Base-by-base conservation (phyloP, 92 coral and sea anemone species). In the Epizoanthus ramosus region DNA sequence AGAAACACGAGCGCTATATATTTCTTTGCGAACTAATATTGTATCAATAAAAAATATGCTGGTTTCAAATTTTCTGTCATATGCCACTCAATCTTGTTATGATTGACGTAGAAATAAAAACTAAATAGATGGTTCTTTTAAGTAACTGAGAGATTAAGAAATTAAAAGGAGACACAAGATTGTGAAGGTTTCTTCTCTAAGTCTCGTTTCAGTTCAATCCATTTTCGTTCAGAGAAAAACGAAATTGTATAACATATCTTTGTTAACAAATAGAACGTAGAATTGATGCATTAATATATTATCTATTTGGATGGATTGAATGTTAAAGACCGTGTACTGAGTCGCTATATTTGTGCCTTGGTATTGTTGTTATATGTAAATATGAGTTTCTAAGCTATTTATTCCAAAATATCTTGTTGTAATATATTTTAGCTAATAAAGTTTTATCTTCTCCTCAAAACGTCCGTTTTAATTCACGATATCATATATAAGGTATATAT, bases 361-460 rank as follows among this genome's bases (percentile, higher is more conserved):
- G 15, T 10, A 47, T 5, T 9, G 54, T 47, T 47, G 54, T 47
- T 9, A 7, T 47, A 47, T 47, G 54, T 47, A 47, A 8, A 47
- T 47, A 47, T 47, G 54, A 47, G 54, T 47, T 47, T 47, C 15
- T 47, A 47, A 47, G 54, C 54, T 47, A 47, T 47, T 47, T 47
- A 47, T 47, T 47, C 54, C 54, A 47, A 33, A 64, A 64, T 64
- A 33, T 64, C 69, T 64, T 13, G 69, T 12, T 64, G 69, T 25
- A 64, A 24, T 33, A 64, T 64, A 64, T 25, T 64, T 64, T 25
- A 64, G 18, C 15, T 64, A 25, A 64, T 64, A 64, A 64, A 64
- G 41, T 24, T 23, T 1, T 47, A 47, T 8, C 54, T 8, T 47
- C 54, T 47, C 54, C 54, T 47, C 54, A 47, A 28, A 28, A 28